Conservation (phyloP, 2,888 invertebrate genomes). For the Didymodactylos carnosus region DNA sequence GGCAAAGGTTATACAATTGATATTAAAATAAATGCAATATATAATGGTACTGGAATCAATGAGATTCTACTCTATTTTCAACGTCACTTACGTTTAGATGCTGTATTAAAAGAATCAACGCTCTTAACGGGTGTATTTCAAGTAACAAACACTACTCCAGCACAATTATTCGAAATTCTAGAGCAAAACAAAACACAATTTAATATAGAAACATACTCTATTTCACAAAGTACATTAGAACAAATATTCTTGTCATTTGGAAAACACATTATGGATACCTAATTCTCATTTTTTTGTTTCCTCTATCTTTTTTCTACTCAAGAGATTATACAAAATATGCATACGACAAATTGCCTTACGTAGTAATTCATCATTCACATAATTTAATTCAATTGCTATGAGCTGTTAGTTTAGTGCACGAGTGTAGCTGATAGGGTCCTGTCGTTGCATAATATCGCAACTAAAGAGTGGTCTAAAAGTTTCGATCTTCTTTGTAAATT, state of each 20-base stretch:
- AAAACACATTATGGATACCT: not conserved
- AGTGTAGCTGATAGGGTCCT: too few species aligned
- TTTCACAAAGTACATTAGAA: conserved; percentile 36
- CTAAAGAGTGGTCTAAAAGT: too few species aligned
- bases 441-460: too few species aligned
- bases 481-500: too few species aligned
- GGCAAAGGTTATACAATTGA: conserved; percentile 46
- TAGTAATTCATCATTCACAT: too few species aligned
- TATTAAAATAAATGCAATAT: not conserved
- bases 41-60: not conserved
- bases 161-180: conserved; percentile 1
- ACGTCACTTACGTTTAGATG: not conserved
- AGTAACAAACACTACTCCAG: not conserved
- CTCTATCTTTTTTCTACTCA: too few species aligned
- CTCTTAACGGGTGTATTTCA: not conserved
- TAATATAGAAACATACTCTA: conserved; percentile 32
- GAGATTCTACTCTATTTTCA: not conserved
- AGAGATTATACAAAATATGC: too few species aligned
- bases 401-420: too few species aligned
- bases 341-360: too few species aligned
- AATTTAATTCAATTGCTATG: too few species aligned
- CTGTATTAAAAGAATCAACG: not conserved
- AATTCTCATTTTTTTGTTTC: too few species aligned
- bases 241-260: conserved; percentile 39
- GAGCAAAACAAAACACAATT: conserved; percentile 6